Base-by-base conservation (phyloP, 2,113 vertebrate genomes). In the Thryonomys swinderianus region DNA sequence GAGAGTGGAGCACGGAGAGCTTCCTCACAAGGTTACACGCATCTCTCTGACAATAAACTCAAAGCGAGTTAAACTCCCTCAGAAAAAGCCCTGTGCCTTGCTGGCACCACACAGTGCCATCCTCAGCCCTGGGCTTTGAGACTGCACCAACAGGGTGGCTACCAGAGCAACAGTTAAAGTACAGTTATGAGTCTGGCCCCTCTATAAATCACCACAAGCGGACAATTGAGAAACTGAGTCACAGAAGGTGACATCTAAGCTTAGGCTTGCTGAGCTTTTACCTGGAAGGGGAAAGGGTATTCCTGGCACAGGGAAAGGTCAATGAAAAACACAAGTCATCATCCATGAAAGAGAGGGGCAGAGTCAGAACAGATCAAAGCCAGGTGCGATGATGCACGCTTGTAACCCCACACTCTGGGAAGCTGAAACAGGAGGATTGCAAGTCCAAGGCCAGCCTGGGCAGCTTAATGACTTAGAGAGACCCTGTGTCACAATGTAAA, bases 121-220 rank as follows among this genome's bases (percentile, higher is more conserved):
- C 53, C 37, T 74, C 11, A 57, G 18, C 2, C n/a, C 42, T 5
- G 25, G 42, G 42, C 32, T 69, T 74, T 8, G 34, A 69, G 42
- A 62, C 13, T 2, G 14, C 42, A 27, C 8, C 20, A 37, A 37
- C 18, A 16, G 30, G 30, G 30, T 18, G 3, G 48, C 20, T 34
- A 6, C 7, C 2, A 0, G 20, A 13, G 20, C 18, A 48, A 71
- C 1, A 48, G n/a, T 48, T 23, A 57, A 42, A 55, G 18, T 20
- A 11, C 13, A 89, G 9, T 23, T 53, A 21, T 4, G 64, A 21
- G 69, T 25, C 37, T 37, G 1, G 13, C 92, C 4, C 84, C 32
- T 80, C 71, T 59, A 51, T 25, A 88, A 81, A 79, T 82, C 18
- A 66, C 10, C 32, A 17, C 34, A 66, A 34, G 20, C 2, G 1